Base-by-base conservation (phyloP, 2,113 vertebrate species). In the Panthera leo region DNA sequence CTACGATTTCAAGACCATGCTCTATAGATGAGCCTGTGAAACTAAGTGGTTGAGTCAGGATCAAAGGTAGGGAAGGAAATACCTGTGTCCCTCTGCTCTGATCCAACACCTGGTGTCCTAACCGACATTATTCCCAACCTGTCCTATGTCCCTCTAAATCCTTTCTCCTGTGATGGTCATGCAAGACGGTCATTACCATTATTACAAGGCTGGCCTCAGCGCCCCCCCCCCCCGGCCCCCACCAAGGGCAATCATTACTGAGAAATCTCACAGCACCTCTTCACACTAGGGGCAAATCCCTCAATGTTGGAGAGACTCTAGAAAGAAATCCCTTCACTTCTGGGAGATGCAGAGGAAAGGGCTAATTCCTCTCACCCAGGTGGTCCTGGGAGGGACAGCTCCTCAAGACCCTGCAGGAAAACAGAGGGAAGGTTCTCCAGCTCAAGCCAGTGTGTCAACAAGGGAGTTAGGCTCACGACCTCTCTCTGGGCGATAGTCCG, bases 211-310 rank as follows among this genome's bases (percentile, higher is more conserved):
- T 15, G 14, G 14, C 31, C 51, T 48, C 16, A 19, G 31, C 34
- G 3, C 7, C 23, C 2, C 36, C 23, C 2, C 14, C 5, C 36
- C 8, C 31, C 34, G 1, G 4, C 27, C 21, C 31, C 15, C 7
- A 5, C 82, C 31, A 5, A 15, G 4, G 68, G 21, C 23, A 9
- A 1, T 80, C 48, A 23, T 42, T 55, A 19, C 21, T 16, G 76
- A 85, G 83, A 96, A 42, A 53, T 31, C 36, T 8, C 3, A 42
- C 16, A 29, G 39, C n/a, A 3, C 19, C 11, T 78, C 71, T 58
- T 63, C 25, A 70, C 2, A 10, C 5, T 2, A n/a, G 29, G 39
- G 68, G 19, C 19, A 25, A 55, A 48, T 61, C 63, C 7, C 11
- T 93, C 70, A 48, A 5, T 21, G 13, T 45, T 53, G 12, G 14